A percentile compares a stretch with the other conserved stretches of the same genome.
Conservation (phyloP, 1,140 invertebrate genomes). For the Temnothorax longispinosus region DNA sequence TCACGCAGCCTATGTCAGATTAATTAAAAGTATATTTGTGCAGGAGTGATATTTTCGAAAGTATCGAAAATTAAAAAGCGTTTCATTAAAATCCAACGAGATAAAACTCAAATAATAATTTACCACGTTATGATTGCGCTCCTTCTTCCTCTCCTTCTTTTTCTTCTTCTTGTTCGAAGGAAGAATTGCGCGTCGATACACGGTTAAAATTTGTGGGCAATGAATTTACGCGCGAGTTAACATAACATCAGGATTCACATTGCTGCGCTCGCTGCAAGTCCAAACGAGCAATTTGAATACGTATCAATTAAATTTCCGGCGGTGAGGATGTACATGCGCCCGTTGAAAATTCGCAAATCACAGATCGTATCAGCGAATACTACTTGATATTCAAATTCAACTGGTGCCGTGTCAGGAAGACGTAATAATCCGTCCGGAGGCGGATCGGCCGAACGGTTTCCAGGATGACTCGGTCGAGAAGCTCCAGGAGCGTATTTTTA, state of each 20-base stretch:
- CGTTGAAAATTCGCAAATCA: constrained; percentile 40
- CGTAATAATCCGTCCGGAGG: constrained; percentile 48
- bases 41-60: not conserved
- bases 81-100: not conserved
- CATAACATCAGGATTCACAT: not conserved
- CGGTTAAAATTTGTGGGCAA: not conserved
- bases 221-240: constrained; percentile 25
- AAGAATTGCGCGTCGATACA: not conserved
- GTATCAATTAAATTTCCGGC: constrained; percentile 52
- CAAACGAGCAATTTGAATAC: constrained; percentile 34
- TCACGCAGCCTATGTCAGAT: not conserved
- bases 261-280: not conserved
- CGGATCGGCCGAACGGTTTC: constrained; percentile 23
- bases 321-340: not conserved
- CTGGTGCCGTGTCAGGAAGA: constrained; percentile 42
- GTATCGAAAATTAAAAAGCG: not conserved
- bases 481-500: constrained; percentile 51
- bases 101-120: constrained; percentile 32
- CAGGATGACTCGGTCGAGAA: constrained; percentile 24
- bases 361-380: constrained; percentile 33
- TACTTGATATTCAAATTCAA: constrained; percentile 46
- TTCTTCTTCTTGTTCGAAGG: not conserved
- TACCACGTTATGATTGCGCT: not conserved
- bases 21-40: constrained; percentile 15
- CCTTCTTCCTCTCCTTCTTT: not conserved